These are phyloP conservation scores for Ophiothrix spiculata DNA, from an alignment of 35 echinoderm and acorn worm species.

Conservation along the genomic window DNA sequence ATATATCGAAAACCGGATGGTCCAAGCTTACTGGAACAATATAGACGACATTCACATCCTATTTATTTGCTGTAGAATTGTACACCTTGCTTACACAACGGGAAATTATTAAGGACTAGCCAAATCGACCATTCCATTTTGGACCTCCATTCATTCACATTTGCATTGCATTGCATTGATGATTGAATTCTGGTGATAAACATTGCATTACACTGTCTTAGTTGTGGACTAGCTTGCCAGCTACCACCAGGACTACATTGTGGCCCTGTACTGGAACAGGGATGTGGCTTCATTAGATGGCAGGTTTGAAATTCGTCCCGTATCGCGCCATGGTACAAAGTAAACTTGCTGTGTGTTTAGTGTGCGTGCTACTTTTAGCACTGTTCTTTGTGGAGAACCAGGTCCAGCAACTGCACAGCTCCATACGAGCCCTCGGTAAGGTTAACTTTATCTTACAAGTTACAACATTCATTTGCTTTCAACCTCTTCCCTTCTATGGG, in stretches of 20 bases:
- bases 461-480: too few species aligned
- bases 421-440: conserved; percentile 16
- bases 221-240: too few species aligned
- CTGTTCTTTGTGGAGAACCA: conserved; percentile 19
- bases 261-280: neutral
- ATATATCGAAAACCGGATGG: neutral
- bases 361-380: conserved; percentile 3
- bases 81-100: neutral
- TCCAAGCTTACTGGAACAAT: neutral
- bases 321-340: conserved; percentile 33
- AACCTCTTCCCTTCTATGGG: too few species aligned
- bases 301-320: conserved; percentile 6
- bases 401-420: conserved; percentile 26
- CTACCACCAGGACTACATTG: neutral
- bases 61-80: neutral
- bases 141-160: neutral
- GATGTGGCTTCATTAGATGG: conserved; percentile 1
- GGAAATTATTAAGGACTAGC: neutral
- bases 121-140: neutral
- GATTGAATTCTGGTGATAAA: neutral
- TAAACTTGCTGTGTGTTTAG: conserved; percentile 19
- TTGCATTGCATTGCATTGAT: neutral
- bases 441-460: too few species aligned
- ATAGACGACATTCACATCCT: neutral
- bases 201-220: neutral